Conservation (phyloP, 2,888 invertebrate genomes). For the Diachrysia chrysitis region DNA sequence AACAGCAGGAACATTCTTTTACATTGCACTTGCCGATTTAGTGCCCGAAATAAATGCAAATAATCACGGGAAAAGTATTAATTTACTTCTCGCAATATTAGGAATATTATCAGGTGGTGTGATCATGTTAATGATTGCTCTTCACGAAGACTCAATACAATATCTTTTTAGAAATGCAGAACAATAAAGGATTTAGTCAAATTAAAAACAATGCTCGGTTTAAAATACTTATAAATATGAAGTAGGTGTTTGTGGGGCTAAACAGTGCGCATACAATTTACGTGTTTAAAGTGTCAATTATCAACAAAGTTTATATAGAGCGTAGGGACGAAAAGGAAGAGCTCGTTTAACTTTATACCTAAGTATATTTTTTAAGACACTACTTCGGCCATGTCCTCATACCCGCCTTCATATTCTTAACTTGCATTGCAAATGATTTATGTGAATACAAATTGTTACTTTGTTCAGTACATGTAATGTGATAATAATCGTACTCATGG, state of each 20-base stretch:
- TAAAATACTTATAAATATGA: constrained; percentile 36
- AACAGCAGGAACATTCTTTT: constrained; percentile 94
- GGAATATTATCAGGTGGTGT: constrained; percentile 92
- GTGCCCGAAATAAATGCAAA: constrained; percentile 91
- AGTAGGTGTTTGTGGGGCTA: constrained; percentile 16
- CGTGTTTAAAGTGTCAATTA: constrained; percentile 14
- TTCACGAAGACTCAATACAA: constrained; percentile 91
- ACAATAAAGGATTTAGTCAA: constrained; percentile 69
- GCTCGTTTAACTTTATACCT: not conserved
- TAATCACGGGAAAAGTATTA: constrained; percentile 85
- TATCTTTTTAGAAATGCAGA: constrained; percentile 85
- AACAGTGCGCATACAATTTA: constrained; percentile 11
- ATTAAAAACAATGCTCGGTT: constrained; percentile 41
- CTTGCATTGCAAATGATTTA: constrained; percentile 18
- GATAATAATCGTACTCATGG: constrained; percentile 70
- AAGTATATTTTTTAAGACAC: not conserved
- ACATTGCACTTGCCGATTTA: constrained; percentile 94
- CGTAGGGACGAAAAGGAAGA: not conserved
- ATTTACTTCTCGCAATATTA: constrained; percentile 90
- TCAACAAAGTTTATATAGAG: not conserved
- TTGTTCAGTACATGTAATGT: constrained; percentile 59
- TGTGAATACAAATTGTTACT: constrained; percentile 27
- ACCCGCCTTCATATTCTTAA: constrained; percentile 1
- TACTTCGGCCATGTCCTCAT: not conserved
- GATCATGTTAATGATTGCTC: constrained; percentile 93